These are phyloP conservation scores for Varroa destructor DNA, from an alignment of 1,140 invertebrate genomes.

Conservation along the genomic window DNA sequence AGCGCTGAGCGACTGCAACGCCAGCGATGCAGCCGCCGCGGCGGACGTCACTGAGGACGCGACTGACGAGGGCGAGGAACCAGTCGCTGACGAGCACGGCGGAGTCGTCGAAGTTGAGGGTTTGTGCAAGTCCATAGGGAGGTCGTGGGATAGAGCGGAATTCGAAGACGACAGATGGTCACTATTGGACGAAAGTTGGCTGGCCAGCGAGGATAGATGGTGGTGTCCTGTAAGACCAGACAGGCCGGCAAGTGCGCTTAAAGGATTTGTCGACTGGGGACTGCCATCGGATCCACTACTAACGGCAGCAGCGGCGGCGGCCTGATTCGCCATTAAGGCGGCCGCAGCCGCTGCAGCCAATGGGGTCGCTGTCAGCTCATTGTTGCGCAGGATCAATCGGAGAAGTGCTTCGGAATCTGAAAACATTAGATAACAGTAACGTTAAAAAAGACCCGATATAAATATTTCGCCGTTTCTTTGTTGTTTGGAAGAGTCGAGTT, in stretches of 20 bases:
- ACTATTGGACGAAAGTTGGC: too few relatives aligned
- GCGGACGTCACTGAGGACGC: too few relatives aligned
- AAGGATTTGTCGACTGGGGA: background rate
- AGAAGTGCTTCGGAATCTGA: slow-evolving; percentile 23
- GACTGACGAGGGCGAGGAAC: too few relatives aligned
- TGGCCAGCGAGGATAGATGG: background rate
- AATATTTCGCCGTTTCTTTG: too few relatives aligned
- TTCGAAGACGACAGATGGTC: too few relatives aligned
- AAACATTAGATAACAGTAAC: background rate
- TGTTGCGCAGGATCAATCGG: slow-evolving; percentile 25
- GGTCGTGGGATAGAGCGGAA: background rate
- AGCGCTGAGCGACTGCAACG: slow-evolving; percentile 10
- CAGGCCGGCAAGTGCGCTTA: background rate
- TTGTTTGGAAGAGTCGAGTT: too few relatives aligned
- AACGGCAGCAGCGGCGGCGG: background rate
- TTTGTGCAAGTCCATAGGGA: slow-evolving; percentile 18
- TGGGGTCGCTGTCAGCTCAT: slow-evolving; percentile 15
- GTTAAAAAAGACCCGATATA: too few relatives aligned
- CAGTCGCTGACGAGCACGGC: too few relatives aligned
- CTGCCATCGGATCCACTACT: background rate
- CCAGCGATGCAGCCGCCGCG: background rate
- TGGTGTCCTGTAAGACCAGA: background rate
- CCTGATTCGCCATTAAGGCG: slow-evolving; percentile 12
- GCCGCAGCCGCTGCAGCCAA: slow-evolving; percentile 17
- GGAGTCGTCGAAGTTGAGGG: background rate